A percentile compares a stretch with the other conserved stretches of the same genome.
phyloP scores from a whole-genome alignment of 1,140 invertebrate genomes.

The Drosophila melanogaster region Release_6_plus_ISO1_MT NT_033777.3:31474501-31475000 shows the following conservation, averaged over 20 bases:
- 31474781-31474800: constrained; percentile 1
- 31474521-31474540: constrained; percentile 1
- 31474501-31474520: constrained; percentile 6
- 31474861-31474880: constrained; percentile 30
- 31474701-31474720: constrained; percentile 65
- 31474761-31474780: constrained; percentile 65
- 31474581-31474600: constrained; percentile 39
- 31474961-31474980: constrained; percentile 64
- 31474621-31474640: constrained; percentile 39
- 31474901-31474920: constrained; percentile 62
- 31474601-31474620: constrained; percentile 12
- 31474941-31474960: constrained; percentile 81
- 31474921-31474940: constrained; percentile 64
- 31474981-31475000: constrained; percentile 49
- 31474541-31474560: constrained; percentile 23
- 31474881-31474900: constrained; percentile 67
- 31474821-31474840: constrained; percentile 79
- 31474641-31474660: constrained; percentile 79
- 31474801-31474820: constrained; percentile 15
- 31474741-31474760: constrained; percentile 71
- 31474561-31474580: constrained; percentile 17
- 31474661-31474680: constrained; percentile 75
- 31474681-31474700: constrained; percentile 82
- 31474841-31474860: constrained; percentile 60
- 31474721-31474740: constrained; percentile 65